Evolutionary conservation across 2,113 vertebrate species (phyloP).

Genomic region (Petrocephalus zakoni): DNA sequence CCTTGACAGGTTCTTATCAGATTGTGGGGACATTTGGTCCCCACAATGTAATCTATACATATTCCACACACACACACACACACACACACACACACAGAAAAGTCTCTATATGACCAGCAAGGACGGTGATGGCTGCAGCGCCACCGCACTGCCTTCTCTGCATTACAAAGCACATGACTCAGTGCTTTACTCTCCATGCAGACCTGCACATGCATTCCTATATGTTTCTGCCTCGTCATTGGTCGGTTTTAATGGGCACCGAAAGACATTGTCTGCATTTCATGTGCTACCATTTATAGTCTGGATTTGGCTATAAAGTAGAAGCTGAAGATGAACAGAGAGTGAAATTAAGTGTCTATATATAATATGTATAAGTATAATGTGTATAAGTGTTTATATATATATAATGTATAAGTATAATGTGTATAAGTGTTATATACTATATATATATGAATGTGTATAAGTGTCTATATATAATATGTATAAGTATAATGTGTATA

Average conservation of each 20-base stretch:
- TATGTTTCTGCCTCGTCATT: constrained; percentile 60
- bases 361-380: too few species aligned
- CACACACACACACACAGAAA: background rate
- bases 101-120: background rate
- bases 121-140: background rate
- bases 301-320: constrained; percentile 39
- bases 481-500: too few species aligned
- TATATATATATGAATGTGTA: too few species aligned
- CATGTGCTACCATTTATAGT: constrained; percentile 51
- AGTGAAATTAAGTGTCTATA: background rate
- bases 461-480: too few species aligned
- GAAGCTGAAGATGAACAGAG: constrained; percentile 25
- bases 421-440: too few species aligned
- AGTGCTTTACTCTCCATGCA: constrained; percentile 41
- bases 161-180: constrained; percentile 60
- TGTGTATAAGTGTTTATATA: too few species aligned
- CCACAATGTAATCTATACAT: background rate
- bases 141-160: constrained; percentile 41
- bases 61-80: too few species aligned
- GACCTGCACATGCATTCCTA: constrained; percentile 58
- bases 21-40: background rate
- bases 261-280: constrained; percentile 50
- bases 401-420: too few species aligned
- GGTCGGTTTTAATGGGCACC: constrained; percentile 55
- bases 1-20: too few species aligned